Evolutionary conservation across 1,140 invertebrate genomes (phyloP).

Genomic region (Drosophila tropicalis): DNA sequence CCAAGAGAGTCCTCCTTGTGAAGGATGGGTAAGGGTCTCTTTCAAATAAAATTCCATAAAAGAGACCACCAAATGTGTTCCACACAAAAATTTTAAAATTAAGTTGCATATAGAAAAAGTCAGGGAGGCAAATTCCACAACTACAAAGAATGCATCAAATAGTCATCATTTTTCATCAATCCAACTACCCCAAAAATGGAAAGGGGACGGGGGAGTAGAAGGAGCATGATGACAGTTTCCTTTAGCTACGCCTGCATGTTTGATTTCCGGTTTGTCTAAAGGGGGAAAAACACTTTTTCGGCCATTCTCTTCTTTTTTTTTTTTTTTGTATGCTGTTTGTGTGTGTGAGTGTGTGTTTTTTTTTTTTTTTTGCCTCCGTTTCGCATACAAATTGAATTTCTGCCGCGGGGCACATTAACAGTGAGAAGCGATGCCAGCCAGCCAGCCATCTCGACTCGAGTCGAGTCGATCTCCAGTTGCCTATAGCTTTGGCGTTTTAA

Average conservation of each 20-base stretch:
- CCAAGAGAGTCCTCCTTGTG: neutral
- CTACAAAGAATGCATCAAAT: slow-evolving; percentile 13
- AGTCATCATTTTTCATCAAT: slow-evolving; percentile 14
- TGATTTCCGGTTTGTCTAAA: slow-evolving; percentile 4
- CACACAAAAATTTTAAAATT: slow-evolving; percentile 14
- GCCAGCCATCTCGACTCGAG: slow-evolving; percentile 13
- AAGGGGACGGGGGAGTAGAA: neutral
- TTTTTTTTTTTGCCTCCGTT: slow-evolving; percentile 27
- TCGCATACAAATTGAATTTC: slow-evolving; percentile 82
- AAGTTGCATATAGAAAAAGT: slow-evolving; percentile 3
- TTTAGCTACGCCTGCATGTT: slow-evolving; percentile 4
- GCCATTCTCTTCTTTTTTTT: slow-evolving; percentile 20
- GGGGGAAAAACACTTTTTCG: slow-evolving; percentile 20
- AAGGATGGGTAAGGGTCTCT: neutral
- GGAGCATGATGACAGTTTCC: neutral
- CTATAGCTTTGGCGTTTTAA: slow-evolving; percentile 75
- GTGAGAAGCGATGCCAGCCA: slow-evolving; percentile 48
- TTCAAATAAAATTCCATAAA: slow-evolving; percentile 34
- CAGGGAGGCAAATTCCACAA: slow-evolving; percentile 43
- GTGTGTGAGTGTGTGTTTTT: too few relatives aligned
- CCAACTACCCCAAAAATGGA: slow-evolving; percentile 19
- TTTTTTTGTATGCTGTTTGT: slow-evolving; percentile 25
- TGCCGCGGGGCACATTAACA: slow-evolving; percentile 78
- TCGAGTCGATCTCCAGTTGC: slow-evolving; percentile 33
- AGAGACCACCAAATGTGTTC: slow-evolving; percentile 35